Conservation (phyloP, 2,888 invertebrate species). For the Cryptocephalus primarius region DNA sequence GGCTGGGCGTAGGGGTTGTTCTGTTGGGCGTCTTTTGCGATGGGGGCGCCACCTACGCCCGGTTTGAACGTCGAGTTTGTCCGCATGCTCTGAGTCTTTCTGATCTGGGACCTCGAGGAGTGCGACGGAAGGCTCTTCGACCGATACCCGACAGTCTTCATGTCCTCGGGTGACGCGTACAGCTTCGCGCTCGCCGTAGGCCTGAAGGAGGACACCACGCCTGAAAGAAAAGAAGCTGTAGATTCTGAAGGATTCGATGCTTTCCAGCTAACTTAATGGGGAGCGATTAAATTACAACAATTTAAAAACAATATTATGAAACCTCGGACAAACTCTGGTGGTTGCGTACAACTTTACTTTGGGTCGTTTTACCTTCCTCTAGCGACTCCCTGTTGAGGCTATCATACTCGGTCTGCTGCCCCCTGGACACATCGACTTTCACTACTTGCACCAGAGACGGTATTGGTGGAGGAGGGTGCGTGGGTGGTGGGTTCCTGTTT, state of each 20-base stretch:
- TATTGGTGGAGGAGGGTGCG: slow-evolving; percentile 73
- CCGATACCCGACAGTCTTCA: slow-evolving; percentile 60
- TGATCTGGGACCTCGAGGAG: slow-evolving; percentile 45
- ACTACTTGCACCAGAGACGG: slow-evolving; percentile 56
- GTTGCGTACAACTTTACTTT: too few species aligned
- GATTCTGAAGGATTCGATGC: too few species aligned
- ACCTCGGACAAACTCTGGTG: too few species aligned
- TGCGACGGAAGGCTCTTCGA: slow-evolving; percentile 44
- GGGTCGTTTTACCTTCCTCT: slow-evolving; percentile 24
- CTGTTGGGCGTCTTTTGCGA: slow-evolving; percentile 8
- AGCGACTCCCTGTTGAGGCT: slow-evolving; percentile 25
- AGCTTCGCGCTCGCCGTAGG: slow-evolving; percentile 77
- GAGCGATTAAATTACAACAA: too few species aligned
- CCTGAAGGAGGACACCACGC: slow-evolving; percentile 78
- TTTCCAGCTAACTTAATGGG: too few species aligned
- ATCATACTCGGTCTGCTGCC: slow-evolving; percentile 28
- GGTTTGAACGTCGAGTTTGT: slow-evolving; percentile 36
- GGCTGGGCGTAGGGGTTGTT: slow-evolving; percentile 50
- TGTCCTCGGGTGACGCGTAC: slow-evolving; percentile 81
- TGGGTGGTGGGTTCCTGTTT: slow-evolving; percentile 59
- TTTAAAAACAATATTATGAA: too few species aligned
- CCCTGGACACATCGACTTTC: slow-evolving; percentile 51
- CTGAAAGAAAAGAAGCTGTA: slow-evolving; percentile 18
- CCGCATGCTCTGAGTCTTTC: slow-evolving; percentile 52
- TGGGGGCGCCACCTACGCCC: slow-evolving; percentile 37